Conservation (phyloP, 2,797 vertebrate genomes). For the Lepus oiostolus region DNA sequence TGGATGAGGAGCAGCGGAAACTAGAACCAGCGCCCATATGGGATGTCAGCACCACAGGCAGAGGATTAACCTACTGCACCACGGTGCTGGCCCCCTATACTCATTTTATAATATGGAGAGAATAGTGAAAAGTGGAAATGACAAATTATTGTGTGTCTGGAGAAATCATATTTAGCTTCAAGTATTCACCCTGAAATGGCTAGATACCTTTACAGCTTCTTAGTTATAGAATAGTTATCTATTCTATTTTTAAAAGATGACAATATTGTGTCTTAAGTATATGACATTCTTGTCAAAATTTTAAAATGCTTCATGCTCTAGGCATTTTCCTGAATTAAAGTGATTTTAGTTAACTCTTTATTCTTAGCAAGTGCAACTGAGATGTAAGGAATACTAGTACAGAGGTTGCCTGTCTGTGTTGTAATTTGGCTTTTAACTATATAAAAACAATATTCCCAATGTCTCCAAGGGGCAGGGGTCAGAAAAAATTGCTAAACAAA, state of each 20-base stretch:
- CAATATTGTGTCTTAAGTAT: conserved; percentile 29
- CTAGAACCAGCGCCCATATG: no score
- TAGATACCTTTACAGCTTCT: neutral
- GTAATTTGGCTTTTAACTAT: neutral
- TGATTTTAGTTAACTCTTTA: conserved; percentile 43
- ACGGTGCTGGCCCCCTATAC: neutral
- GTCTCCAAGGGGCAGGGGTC: neutral
- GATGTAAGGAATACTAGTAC: conserved; percentile 35
- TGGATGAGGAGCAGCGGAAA: no score
- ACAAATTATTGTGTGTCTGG: conserved; percentile 17
- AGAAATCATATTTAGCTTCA: conserved; percentile 16
- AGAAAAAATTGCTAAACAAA: neutral
- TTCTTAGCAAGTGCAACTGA: conserved; percentile 39
- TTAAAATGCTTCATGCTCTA: neutral
- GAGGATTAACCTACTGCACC: no score
- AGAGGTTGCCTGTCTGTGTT: conserved; percentile 24
- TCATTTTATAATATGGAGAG: conserved; percentile 24
- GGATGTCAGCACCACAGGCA: no score
- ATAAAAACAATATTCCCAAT: neutral
- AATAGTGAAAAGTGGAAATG: conserved; percentile 35
- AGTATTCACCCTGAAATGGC: neutral
- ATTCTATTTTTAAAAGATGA: conserved; percentile 46
- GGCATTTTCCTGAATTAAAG: conserved; percentile 45
- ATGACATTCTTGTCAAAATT: conserved; percentile 52
- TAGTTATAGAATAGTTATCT: conserved; percentile 41